Evolutionary conservation across 2,113 vertebrate genomes (phyloP).

Genomic region (Trachemys scripta): DNA sequence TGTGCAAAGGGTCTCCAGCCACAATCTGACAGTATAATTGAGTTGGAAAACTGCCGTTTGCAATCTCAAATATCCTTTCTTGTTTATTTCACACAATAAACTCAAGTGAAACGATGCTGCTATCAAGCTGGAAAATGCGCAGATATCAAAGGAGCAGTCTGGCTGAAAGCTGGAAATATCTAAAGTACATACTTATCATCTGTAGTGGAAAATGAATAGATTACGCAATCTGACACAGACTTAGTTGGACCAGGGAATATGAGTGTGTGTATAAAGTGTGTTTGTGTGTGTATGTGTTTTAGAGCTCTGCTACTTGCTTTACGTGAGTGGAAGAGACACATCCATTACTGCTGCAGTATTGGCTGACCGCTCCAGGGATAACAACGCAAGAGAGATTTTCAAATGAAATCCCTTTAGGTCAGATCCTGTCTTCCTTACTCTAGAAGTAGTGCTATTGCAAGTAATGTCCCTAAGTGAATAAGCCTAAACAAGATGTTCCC

Average conservation of each 20-base stretch:
- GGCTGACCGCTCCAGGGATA: neutral
- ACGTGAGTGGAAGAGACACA: neutral
- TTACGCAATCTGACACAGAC: neutral
- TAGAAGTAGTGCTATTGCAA: neutral
- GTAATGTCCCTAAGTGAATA: neutral
- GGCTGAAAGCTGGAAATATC: neutral
- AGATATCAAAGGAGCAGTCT: neutral
- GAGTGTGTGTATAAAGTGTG: neutral
- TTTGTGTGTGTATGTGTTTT: neutral
- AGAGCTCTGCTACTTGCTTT: neutral
- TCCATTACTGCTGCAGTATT: neutral
- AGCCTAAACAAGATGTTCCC: too few species aligned
- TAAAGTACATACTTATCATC: constrained; percentile 3
- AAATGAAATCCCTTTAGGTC: neutral
- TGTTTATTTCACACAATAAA: constrained; percentile 43
- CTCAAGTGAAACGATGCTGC: constrained; percentile 13
- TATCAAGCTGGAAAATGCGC: constrained; percentile 2
- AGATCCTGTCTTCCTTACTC: neutral
- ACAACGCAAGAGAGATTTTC: neutral
- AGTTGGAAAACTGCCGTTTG: constrained; percentile 14
- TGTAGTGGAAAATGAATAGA: neutral
- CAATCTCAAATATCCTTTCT: neutral
- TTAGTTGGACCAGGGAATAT: neutral
- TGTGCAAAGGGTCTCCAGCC: constrained; percentile 9
- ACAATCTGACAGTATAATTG: constrained; percentile 31